Evolutionary conservation across 2,113 vertebrate genomes (phyloP).

Genomic region (Cephalophus harveyi): DNA sequence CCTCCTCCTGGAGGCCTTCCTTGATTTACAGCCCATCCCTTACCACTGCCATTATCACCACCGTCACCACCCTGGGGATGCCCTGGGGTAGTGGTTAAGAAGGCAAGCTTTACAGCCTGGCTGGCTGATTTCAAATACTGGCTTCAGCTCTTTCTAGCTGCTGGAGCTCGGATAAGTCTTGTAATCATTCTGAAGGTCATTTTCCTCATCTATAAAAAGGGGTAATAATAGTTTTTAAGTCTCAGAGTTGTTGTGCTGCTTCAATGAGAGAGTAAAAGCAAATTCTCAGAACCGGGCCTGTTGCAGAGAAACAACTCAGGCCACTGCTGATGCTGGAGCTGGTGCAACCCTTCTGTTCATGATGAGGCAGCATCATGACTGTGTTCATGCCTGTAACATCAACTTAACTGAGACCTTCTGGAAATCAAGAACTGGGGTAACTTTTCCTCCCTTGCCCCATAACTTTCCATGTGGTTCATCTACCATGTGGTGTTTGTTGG

Average conservation of each 20-base stretch:
- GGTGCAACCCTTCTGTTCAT: neutral
- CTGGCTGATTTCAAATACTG: neutral
- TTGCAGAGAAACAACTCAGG: neutral
- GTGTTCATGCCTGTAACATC: neutral
- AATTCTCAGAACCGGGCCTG: neutral
- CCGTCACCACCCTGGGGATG: neutral
- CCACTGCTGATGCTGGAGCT: neutral
- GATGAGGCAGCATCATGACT: neutral
- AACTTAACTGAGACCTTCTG: neutral
- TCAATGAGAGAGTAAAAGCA: neutral
- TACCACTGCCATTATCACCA: neutral
- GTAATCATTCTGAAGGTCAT: neutral
- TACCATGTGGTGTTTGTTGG: neutral
- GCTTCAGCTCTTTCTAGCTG: neutral
- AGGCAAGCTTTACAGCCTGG: neutral
- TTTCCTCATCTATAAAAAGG: neutral
- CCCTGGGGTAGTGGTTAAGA: neutral
- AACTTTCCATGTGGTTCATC: neutral
- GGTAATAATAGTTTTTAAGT: neutral
- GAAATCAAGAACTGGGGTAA: neutral
- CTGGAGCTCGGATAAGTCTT: neutral
- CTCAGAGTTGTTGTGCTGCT: neutral
- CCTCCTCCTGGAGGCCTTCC: neutral
- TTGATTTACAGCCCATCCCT: neutral
- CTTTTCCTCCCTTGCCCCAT: neutral